A percentile compares a stretch with the other conserved stretches of the same genome.
phyloP scores from a whole-genome alignment of 92 coral and sea anemone species.

The Meandrina meandrites region DNA sequence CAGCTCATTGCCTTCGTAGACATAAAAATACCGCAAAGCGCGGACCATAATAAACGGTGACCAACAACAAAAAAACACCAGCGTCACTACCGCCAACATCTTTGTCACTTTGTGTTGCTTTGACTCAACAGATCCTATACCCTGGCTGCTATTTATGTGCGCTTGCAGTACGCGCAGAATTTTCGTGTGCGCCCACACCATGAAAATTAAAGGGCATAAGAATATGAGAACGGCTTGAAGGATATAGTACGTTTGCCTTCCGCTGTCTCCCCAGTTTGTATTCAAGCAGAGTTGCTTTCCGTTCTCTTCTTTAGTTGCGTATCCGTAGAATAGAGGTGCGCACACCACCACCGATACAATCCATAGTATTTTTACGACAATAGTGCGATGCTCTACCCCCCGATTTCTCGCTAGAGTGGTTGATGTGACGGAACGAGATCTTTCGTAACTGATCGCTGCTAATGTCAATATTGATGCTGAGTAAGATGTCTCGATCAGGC shows the following conservation, averaged over 20 bases:
- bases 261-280: slow-evolving; percentile 76
- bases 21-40: slow-evolving; percentile 69
- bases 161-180: slow-evolving; percentile 66
- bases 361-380: slow-evolving; percentile 77
- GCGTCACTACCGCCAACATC: slow-evolving; percentile 86
- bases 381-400: slow-evolving; percentile 67
- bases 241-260: slow-evolving; percentile 77
- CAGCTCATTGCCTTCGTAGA: slow-evolving; percentile 61
- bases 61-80: slow-evolving; percentile 81
- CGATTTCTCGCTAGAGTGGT: slow-evolving; percentile 70
- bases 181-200: slow-evolving; percentile 86
- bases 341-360: slow-evolving; percentile 63
- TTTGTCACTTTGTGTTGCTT: slow-evolving; percentile 87
- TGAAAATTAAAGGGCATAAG: slow-evolving; percentile 69
- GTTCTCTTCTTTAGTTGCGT: slow-evolving; percentile 44
- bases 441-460: slow-evolving; percentile 84
- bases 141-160: slow-evolving; percentile 55
- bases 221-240: slow-evolving; percentile 75
- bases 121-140: slow-evolving; percentile 40
- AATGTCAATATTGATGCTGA: slow-evolving; percentile 79
- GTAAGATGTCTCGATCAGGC: slow-evolving; percentile 77
- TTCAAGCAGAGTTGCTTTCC: slow-evolving; percentile 66
- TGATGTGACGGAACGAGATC: slow-evolving; percentile 77
- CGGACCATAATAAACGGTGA: slow-evolving; percentile 80
- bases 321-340: slow-evolving; percentile 78